Percentiles rank a stretch among this genome's conserved stretches.
These are phyloP conservation scores for Eristalis tenax DNA, from an alignment of 2,888 invertebrate genomes.

Conservation along the genomic window DNA sequence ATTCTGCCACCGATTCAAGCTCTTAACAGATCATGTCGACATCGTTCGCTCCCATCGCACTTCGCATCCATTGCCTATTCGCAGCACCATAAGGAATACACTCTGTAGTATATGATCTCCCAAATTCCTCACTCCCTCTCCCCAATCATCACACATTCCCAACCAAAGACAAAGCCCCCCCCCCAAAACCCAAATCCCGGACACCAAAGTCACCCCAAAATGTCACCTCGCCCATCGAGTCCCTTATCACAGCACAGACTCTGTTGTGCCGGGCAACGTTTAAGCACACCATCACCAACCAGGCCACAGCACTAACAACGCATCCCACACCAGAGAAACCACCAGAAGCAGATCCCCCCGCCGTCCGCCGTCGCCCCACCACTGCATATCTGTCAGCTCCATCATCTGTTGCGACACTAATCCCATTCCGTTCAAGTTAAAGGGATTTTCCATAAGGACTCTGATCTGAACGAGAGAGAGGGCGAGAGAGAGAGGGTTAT, in stretches of 20 bases:
- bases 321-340: not conserved
- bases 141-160: not conserved
- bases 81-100: too few relatives aligned
- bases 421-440: slow-evolving; percentile 26
- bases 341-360: not conserved
- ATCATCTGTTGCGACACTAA: slow-evolving; percentile 61
- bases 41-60: too few relatives aligned
- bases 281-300: not conserved
- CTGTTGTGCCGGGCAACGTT: not conserved
- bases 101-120: too few relatives aligned
- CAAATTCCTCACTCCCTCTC: too few relatives aligned
- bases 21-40: too few relatives aligned
- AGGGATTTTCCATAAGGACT: slow-evolving; percentile 48
- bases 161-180: not conserved
- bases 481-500: slow-evolving; percentile 8
- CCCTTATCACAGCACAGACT: not conserved
- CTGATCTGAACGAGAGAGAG: not conserved
- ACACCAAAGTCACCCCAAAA: not conserved
- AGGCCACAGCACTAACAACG: not conserved
- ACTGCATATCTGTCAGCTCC: slow-evolving; percentile 34
- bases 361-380: not conserved
- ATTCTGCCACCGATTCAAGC: too few relatives aligned
- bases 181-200: not conserved
- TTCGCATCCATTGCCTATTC: too few relatives aligned
- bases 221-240: not conserved